These are phyloP conservation scores for Druceiella hillmani DNA, from an alignment of 2,888 invertebrate species.

Conservation along the genomic window DNA sequence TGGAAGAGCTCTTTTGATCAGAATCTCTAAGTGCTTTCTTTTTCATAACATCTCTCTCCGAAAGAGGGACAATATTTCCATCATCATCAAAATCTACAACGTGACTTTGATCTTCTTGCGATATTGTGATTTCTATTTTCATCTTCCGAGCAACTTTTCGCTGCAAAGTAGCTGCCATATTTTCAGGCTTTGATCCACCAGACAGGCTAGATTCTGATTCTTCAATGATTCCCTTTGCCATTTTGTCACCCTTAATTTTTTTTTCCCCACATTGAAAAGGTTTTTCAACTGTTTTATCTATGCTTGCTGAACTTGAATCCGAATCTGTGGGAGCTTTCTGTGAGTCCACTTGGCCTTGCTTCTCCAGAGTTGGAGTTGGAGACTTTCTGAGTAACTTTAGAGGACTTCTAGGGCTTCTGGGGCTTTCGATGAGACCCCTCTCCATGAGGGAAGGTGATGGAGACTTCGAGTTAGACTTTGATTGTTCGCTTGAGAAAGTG, in stretches of 20 bases:
- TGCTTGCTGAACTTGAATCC: constrained; percentile 53
- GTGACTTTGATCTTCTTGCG: constrained; percentile 50
- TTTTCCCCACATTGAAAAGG: constrained; percentile 43
- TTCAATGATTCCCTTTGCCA: constrained; percentile 44
- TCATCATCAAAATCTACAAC: constrained; percentile 50
- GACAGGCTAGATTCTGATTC: constrained; percentile 59
- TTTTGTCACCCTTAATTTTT: constrained; percentile 42
- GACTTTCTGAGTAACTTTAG: constrained; percentile 42
- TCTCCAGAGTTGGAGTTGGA: constrained; percentile 57
- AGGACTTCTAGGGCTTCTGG: constrained; percentile 42
- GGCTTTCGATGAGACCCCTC: constrained; percentile 40
- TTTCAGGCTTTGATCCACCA: constrained; percentile 48
- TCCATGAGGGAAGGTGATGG: constrained; percentile 38
- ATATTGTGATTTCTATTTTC: constrained; percentile 50
- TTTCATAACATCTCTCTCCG: constrained; percentile 41
- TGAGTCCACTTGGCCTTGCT: constrained; percentile 54
- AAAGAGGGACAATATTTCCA: constrained; percentile 46
- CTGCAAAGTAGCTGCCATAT: constrained; percentile 40
- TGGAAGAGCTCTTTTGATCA: constrained; percentile 51
- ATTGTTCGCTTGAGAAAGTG: constrained; percentile 44
- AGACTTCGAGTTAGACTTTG: constrained; percentile 44
- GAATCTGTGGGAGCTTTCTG: constrained; percentile 54
- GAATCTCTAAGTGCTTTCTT: constrained; percentile 42
- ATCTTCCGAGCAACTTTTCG: constrained; percentile 48
- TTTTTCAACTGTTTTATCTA: constrained; percentile 47